phyloP scores from a whole-genome alignment of 1,140 invertebrate species.

The Lepidurus apus region DNA sequence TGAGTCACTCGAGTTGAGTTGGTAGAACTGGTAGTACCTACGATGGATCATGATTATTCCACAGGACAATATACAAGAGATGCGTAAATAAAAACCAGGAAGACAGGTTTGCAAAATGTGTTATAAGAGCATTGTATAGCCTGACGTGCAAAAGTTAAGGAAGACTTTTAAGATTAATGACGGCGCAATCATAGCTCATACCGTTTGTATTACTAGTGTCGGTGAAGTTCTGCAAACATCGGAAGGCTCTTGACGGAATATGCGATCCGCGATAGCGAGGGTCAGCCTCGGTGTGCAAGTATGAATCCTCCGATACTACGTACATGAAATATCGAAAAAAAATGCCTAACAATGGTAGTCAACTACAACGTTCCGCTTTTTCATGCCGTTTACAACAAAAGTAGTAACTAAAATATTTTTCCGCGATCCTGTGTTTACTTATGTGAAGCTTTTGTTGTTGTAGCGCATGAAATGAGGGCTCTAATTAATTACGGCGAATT shows the following conservation, averaged over 20 bases:
- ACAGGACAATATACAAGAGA: neutral
- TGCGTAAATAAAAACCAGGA: neutral
- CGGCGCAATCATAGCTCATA: neutral
- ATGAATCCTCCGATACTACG: slow-evolving; percentile 52
- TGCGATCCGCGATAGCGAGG: slow-evolving; percentile 59
- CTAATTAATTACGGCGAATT: neutral
- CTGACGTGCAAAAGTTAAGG: neutral
- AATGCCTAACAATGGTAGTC: slow-evolving; percentile 1
- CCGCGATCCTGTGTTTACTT: no score
- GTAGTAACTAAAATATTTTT: no score
- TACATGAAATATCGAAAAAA: slow-evolving; percentile 31
- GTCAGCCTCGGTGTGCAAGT: slow-evolving; percentile 54
- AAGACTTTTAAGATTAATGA: neutral
- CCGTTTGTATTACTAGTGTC: slow-evolving; percentile 30
- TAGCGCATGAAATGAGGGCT: neutral
- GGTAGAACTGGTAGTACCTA: neutral
- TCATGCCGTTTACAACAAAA: no score
- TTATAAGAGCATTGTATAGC: neutral
- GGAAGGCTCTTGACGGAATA: slow-evolving; percentile 65
- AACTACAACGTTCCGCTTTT: neutral
- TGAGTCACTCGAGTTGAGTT: slow-evolving; percentile 7
- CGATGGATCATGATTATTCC: neutral
- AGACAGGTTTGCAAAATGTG: neutral
- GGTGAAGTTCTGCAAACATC: slow-evolving; percentile 52
- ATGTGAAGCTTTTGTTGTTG: no score